Evolutionary conservation across 2,797 vertebrate genomes (phyloP).

Genomic region (Eupleurogrammus muticus): DNA sequence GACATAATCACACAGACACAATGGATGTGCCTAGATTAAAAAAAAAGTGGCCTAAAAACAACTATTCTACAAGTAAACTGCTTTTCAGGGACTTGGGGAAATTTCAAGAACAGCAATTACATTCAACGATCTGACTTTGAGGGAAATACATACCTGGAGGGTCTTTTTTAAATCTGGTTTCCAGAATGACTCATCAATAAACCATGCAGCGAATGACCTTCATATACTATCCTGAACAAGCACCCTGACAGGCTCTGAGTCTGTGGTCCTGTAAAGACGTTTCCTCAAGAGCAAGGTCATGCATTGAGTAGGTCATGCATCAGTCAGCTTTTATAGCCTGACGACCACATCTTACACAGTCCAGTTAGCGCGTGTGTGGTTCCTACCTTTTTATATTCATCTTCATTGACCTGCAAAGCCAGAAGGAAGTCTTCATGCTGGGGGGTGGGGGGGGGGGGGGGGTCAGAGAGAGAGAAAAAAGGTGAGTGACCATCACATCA

Average conservation of each 20-base stretch:
- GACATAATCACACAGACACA: not conserved
- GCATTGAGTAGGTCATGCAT: not conserved
- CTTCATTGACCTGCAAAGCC: conserved; percentile 97
- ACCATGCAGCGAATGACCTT: not conserved
- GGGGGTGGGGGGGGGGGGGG: conserved; percentile 16
- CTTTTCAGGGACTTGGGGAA: not conserved
- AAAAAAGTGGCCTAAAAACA: not conserved
- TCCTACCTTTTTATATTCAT: conserved; percentile 95
- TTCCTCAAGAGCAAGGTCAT: not conserved
- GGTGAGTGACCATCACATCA: not conserved
- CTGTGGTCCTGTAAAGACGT: too few species aligned
- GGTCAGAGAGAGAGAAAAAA: too few species aligned
- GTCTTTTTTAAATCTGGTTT: not conserved
- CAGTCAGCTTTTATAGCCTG: not conserved
- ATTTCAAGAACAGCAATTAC: not conserved
- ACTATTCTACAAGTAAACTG: not conserved
- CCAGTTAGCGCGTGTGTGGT: not conserved
- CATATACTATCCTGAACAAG: not conserved
- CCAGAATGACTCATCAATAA: not conserved
- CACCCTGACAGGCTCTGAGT: not conserved
- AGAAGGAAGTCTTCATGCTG: conserved; percentile 97
- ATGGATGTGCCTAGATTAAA: not conserved
- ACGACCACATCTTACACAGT: not conserved
- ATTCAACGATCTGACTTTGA: not conserved
- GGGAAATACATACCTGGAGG: not conserved